Conservation (phyloP, 2,797 vertebrate genomes). For the Sandelia bainsii region DNA sequence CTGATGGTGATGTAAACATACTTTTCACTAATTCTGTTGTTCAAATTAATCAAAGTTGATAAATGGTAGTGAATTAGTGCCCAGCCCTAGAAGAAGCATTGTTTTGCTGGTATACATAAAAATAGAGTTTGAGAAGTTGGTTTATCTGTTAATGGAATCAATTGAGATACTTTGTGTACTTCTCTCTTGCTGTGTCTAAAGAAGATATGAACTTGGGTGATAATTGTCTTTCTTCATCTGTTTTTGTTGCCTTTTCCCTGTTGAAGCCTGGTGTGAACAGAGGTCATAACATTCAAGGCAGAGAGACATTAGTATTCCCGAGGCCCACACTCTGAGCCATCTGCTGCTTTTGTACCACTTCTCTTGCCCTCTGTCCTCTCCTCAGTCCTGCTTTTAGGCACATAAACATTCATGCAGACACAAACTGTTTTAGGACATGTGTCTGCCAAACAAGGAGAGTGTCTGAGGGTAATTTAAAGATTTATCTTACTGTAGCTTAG, state of each 20-base stretch:
- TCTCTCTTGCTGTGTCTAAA: constrained; percentile 15
- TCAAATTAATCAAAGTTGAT: too few species aligned
- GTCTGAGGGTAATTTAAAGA: constrained; percentile 61
- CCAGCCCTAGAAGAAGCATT: background rate
- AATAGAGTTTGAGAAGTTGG: too few species aligned
- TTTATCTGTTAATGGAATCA: constrained; percentile 7
- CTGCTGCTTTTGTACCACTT: constrained; percentile 60
- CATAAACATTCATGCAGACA: constrained; percentile 11
- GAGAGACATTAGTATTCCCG: constrained; percentile 68
- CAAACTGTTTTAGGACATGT: constrained; percentile 27
- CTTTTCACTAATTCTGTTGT: too few species aligned
- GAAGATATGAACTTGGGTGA: constrained; percentile 2
- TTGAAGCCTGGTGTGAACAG: constrained; percentile 53
- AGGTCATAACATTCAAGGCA: constrained; percentile 65
- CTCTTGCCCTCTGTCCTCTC: constrained; percentile 36
- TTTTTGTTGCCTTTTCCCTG: constrained; percentile 16
- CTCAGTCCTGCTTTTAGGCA: constrained; percentile 34
- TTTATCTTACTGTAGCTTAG: constrained; percentile 59
- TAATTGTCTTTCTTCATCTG: constrained; percentile 21
- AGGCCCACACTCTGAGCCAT: constrained; percentile 60
- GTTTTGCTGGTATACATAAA: too few species aligned
- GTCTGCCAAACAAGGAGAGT: constrained; percentile 49
- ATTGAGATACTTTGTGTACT: background rate
- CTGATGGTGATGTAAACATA: too few species aligned
- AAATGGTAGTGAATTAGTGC: too few species aligned